A percentile compares a stretch with the other conserved stretches of the same genome.
phyloP scores from a whole-genome alignment of 1,140 invertebrate genomes.

The Monomorium pharaonis region DNA sequence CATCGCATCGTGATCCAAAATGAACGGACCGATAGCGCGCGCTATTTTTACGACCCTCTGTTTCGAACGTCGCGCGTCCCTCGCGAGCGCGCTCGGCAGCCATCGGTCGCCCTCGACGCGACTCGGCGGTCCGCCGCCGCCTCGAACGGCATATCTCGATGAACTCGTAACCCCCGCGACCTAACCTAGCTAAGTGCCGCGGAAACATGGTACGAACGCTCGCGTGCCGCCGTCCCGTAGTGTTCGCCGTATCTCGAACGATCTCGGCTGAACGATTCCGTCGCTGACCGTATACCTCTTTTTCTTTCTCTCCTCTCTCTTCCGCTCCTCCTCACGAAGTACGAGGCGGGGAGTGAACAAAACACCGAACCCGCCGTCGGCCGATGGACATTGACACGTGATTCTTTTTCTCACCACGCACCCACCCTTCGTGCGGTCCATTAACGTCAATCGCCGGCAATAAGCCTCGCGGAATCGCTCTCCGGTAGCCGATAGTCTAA shows the following conservation, averaged over 20 bases:
- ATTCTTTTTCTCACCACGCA: slow-evolving; percentile 13
- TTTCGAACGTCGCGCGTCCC: slow-evolving; percentile 7
- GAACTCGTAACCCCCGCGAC: slow-evolving; percentile 60
- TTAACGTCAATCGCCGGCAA: slow-evolving; percentile 13
- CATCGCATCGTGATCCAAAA: neutral
- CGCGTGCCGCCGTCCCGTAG: slow-evolving; percentile 31
- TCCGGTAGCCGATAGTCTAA: neutral
- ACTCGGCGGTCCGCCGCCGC: slow-evolving; percentile 60
- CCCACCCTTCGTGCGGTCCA: neutral
- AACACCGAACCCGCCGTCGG: neutral
- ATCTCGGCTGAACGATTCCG: neutral
- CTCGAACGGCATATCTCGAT: slow-evolving; percentile 27
- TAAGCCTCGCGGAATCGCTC: neutral
- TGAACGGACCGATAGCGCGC: neutral
- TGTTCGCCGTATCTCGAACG: slow-evolving; percentile 21
- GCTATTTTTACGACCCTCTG: slow-evolving; percentile 1
- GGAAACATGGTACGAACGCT: slow-evolving; percentile 60
- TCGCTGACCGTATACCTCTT: neutral
- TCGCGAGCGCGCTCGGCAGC: neutral
- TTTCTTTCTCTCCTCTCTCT: neutral
- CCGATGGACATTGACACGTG: slow-evolving; percentile 26
- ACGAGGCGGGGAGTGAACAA: neutral
- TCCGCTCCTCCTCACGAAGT: neutral
- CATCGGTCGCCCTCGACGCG: slow-evolving; percentile 10
- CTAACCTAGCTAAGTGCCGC: slow-evolving; percentile 67